These are phyloP conservation scores for Psilanteris sp. DNA, from an alignment of 1,140 invertebrate species.

Conservation along the genomic window DNA sequence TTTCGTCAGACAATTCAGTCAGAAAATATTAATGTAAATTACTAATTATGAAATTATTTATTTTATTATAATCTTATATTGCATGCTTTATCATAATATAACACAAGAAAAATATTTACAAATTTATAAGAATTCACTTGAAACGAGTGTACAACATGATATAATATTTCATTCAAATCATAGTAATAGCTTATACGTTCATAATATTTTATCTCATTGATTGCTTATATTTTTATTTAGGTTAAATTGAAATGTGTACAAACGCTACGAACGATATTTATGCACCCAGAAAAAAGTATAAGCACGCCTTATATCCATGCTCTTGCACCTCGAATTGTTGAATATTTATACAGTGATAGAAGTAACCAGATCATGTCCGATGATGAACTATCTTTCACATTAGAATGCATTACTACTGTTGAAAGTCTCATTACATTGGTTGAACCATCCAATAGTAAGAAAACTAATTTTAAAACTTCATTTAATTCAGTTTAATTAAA, in stretches of 20 bases:
- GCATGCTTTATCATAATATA: no score
- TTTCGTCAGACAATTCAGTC: slow-evolving; percentile 93
- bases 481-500: no score
- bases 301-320: slow-evolving; percentile 90
- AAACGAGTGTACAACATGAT: no score
- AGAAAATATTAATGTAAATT: slow-evolving; percentile 84
- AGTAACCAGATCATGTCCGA: slow-evolving; percentile 82
- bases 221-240: slow-evolving; percentile 77
- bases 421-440: slow-evolving; percentile 88
- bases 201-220: no score
- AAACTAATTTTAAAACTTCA: no score
- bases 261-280: slow-evolving; percentile 87
- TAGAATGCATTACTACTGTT: slow-evolving; percentile 85
- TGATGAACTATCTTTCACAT: slow-evolving; percentile 83
- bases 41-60: no score
- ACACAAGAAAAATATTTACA: no score
- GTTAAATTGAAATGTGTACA: slow-evolving; percentile 89
- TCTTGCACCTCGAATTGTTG: slow-evolving; percentile 86
- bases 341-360: slow-evolving; percentile 84
- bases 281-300: slow-evolving; percentile 84
- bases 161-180: no score
- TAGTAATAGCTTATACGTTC: no score
- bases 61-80: no score
- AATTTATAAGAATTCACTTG: no score
- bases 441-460: slow-evolving; percentile 88